These are phyloP conservation scores for Marronus borbonicus DNA, from an alignment of 2,888 invertebrate genomes.

Conservation along the genomic window DNA sequence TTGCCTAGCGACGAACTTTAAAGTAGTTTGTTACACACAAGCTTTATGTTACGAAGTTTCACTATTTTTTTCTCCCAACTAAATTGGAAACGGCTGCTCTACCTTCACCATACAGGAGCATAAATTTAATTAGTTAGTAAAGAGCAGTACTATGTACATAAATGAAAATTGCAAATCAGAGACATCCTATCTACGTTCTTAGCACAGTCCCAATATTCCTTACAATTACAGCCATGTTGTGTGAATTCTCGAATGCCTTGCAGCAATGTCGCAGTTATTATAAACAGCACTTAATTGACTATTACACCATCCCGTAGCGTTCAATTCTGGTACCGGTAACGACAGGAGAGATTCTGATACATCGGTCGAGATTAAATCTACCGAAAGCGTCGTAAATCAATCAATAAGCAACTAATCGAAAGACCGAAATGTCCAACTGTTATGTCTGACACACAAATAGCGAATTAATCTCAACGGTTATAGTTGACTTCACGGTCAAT, in stretches of 20 bases:
- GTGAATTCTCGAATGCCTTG: too few species aligned
- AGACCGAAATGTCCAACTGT: constrained; percentile 19
- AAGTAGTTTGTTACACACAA: constrained; percentile 11
- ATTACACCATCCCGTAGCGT: neutral
- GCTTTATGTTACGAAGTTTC: constrained; percentile 14
- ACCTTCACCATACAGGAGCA: neutral
- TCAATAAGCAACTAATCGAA: constrained; percentile 47
- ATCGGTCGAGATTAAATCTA: constrained; percentile 34
- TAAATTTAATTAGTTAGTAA: neutral
- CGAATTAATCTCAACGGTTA: constrained; percentile 52
- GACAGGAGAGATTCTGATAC: constrained; percentile 25
- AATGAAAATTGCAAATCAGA: neutral
- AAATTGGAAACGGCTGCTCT: neutral
- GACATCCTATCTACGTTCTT: too few species aligned
- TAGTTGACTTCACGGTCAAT: constrained; percentile 56
- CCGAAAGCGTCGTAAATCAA: constrained; percentile 38
- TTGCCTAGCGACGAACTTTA: constrained; percentile 17
- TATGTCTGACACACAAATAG: constrained; percentile 50
- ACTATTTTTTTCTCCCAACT: neutral
- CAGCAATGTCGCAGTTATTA: too few species aligned
- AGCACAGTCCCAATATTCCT: too few species aligned
- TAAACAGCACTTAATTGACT: too few species aligned
- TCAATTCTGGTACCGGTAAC: constrained; percentile 36
- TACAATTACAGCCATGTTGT: too few species aligned
- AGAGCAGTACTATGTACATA: neutral